Percentiles rank a stretch among this genome's conserved stretches.
phyloP scores from a whole-genome alignment of 2,888 invertebrate genomes.

The Cryptus viduatorius region DNA sequence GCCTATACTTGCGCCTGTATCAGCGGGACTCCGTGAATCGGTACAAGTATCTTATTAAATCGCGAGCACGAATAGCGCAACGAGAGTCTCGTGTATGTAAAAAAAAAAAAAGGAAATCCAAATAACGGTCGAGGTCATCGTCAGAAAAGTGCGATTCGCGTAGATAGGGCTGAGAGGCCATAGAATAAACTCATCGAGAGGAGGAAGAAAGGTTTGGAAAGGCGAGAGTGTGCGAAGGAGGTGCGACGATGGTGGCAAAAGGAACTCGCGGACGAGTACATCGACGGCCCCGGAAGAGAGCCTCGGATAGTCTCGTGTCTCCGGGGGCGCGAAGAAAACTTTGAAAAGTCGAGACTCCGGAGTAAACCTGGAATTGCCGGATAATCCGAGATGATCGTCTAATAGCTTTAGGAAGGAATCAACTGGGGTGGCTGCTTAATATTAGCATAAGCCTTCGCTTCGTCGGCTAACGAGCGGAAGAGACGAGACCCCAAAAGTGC shows the following conservation, averaged over 20 bases:
- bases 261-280: slow-evolving; percentile 1
- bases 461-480: slow-evolving; percentile 82
- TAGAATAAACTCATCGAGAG: slow-evolving; percentile 8
- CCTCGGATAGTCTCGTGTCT: neutral
- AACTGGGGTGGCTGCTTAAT: slow-evolving; percentile 80
- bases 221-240: neutral
- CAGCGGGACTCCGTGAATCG: neutral
- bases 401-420: slow-evolving; percentile 85
- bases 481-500: slow-evolving; percentile 82
- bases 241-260: slow-evolving; percentile 21
- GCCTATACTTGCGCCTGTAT: neutral
- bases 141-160: neutral
- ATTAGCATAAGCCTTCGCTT: slow-evolving; percentile 83
- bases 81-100: neutral
- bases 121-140: neutral
- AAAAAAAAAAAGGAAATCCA: neutral
- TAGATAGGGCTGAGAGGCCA: slow-evolving; percentile 7
- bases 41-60: neutral
- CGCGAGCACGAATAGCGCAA: neutral
- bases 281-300: slow-evolving; percentile 4
- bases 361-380: slow-evolving; percentile 81
- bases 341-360: slow-evolving; percentile 81
- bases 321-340: slow-evolving; percentile 77
- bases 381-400: slow-evolving; percentile 85
- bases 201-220: neutral